Base-by-base conservation (phyloP, 2,888 invertebrate species). In the Pyrrhia umbra region DNA sequence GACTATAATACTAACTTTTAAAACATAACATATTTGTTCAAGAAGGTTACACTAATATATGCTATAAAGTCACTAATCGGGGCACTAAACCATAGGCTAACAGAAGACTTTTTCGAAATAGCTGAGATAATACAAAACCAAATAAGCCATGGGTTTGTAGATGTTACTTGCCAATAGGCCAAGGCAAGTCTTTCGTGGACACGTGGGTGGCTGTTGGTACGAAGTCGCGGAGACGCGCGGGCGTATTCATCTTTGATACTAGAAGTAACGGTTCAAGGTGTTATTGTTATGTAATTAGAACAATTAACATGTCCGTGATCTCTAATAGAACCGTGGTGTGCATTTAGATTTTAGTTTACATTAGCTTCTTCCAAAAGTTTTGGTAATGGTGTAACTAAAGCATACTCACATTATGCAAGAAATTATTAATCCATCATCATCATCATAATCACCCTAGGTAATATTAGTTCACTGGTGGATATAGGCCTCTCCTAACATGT, bases 71-170 rank as follows among this genome's bases (percentile, higher is more conserved):
- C 37, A 56, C 68, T 73, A 73, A 63, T 72, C 64, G 62, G 62
- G 68, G 27, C 68, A 73, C 73, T 73, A 61, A 73, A 61, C 56
- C 18, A 67, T 45, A 49, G 18, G 18, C 61, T 20, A 73, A 73
- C 74, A 50, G 58, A 69, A 67, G 61, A 58, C 75, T 68, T 73
- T 68, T 73, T 73, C 25, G 49, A 51, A 77, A 78, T 71, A 59
- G 51, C 66, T 55, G 56, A 74, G 74, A 71, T 71, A 70, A 76
- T 68, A 71, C 37, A 47, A 58, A 71, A 65, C 64, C 76, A 68
- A 78, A 74, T 66, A 73, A 59, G 42, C 60, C 42, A 58, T 74
- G 45, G 68, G 54, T 80, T 76, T 70, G 74, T 68, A 60, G 70
- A 49, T 55, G 49, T 58, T 46, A 42, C 20, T 52, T 46, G 58